Percentiles rank a stretch among this genome's conserved stretches.
These are phyloP conservation scores for Elaphurus davidianus DNA, from an alignment of 2,113 vertebrate genomes.

Conservation along the genomic window DNA sequence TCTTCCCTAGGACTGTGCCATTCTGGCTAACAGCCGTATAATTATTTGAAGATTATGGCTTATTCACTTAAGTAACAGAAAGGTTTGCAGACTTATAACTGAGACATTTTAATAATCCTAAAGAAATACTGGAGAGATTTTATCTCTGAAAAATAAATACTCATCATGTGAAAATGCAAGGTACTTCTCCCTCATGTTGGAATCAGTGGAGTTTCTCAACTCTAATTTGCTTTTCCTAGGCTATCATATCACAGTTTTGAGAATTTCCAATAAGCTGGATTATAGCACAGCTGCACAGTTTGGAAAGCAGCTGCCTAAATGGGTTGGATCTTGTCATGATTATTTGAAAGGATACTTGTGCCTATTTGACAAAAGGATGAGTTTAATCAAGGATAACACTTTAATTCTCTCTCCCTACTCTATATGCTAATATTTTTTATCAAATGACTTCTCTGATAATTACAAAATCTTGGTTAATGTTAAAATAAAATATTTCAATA, in stretches of 20 bases:
- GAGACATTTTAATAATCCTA: neutral
- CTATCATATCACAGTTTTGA: constrained; percentile 9
- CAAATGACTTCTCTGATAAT: neutral
- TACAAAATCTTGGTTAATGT: neutral
- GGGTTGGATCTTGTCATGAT: neutral
- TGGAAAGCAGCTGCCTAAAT: neutral
- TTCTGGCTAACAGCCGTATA: neutral
- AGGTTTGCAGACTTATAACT: neutral
- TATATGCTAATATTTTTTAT: constrained; percentile 20
- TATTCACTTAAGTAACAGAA: neutral
- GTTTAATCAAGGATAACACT: neutral
- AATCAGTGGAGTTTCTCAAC: constrained; percentile 30
- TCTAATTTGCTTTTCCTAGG: constrained; percentile 23
- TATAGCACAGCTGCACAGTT: constrained; percentile 3
- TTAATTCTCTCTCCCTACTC: neutral
- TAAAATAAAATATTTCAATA: constrained; percentile 40
- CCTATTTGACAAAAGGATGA: constrained; percentile 40
- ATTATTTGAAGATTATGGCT: neutral
- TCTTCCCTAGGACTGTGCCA: neutral
- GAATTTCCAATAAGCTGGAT: constrained; percentile 28
- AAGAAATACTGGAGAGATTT: constrained; percentile 5
- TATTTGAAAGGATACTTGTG: constrained; percentile 32
- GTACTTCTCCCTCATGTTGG: constrained; percentile 1
- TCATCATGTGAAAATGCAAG: neutral
- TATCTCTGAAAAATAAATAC: constrained; percentile 30